These are phyloP conservation scores for Clarias laeviceps DNA, from an alignment of 2,797 vertebrate species.

Conservation along the genomic window DNA sequence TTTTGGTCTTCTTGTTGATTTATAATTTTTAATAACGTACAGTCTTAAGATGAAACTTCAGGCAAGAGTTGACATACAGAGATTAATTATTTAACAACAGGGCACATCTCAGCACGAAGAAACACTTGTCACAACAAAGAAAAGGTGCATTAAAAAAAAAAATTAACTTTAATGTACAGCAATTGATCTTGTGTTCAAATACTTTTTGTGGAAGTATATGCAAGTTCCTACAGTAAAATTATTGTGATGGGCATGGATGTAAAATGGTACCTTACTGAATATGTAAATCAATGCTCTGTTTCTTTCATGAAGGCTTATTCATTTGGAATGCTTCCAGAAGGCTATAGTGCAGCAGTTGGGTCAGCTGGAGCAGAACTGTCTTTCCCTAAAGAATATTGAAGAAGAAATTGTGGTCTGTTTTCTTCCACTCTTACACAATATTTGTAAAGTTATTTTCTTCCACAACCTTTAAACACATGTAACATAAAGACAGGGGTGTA, in stretches of 20 bases:
- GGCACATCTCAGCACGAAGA: background rate
- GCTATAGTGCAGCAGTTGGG: slow-evolving; percentile 74
- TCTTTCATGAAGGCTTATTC: slow-evolving; percentile 61
- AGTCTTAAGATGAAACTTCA: background rate
- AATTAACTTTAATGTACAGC: background rate
- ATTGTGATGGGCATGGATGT: background rate
- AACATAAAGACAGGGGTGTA: background rate
- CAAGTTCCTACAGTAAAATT: background rate
- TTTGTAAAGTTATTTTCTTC: background rate
- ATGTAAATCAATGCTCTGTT: background rate
- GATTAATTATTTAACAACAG: background rate
- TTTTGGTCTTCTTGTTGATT: background rate
- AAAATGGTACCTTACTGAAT: background rate
- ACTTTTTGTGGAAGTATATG: background rate
- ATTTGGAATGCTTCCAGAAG: slow-evolving; percentile 77
- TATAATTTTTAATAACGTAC: background rate
- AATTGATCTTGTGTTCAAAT: background rate
- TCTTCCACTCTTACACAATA: background rate
- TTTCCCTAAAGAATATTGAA: slow-evolving; percentile 73
- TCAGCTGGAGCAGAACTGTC: slow-evolving; percentile 73
- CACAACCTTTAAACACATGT: background rate
- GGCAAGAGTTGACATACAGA: background rate
- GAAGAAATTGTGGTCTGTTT: slow-evolving; percentile 73
- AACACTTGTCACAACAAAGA: background rate
- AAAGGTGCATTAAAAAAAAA: background rate